Evolutionary conservation across 2,888 invertebrate genomes (phyloP).

Genomic region (Rapana venosa): DNA sequence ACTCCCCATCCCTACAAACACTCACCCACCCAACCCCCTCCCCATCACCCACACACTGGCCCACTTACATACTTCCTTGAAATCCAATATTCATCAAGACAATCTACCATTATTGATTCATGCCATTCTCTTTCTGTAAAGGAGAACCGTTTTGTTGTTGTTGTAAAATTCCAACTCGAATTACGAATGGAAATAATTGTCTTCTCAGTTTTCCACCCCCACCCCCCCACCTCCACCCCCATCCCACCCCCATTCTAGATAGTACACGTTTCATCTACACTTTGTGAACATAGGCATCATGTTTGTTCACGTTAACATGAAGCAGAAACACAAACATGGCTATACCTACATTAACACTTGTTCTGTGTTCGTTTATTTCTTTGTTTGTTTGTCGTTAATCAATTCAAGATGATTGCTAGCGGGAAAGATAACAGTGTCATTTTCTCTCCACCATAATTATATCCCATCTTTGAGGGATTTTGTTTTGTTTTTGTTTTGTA

Average conservation of each 20-base stretch:
- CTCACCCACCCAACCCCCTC: no score
- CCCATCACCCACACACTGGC: no score
- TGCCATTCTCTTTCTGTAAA: neutral
- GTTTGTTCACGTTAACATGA: neutral
- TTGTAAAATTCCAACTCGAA: no score
- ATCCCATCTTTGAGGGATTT: no score
- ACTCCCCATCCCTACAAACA: no score
- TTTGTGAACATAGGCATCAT: neutral
- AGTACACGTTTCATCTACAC: neutral
- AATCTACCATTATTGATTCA: neutral
- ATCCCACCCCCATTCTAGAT: neutral
- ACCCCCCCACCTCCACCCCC: neutral
- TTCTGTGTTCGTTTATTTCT: neutral
- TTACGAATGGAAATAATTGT: neutral
- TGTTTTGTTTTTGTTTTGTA: no score
- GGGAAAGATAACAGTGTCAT: no score
- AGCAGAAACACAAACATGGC: neutral
- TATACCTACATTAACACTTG: neutral
- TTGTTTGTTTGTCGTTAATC: neutral
- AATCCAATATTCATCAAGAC: neutral
- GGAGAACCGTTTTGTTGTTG: neutral
- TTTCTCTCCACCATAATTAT: no score
- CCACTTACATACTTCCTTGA: neutral
- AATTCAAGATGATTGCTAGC: no score
- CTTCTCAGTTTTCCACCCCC: neutral